Conservation (phyloP, 2,797 vertebrate genomes). For the Amniataba percoides region DNA sequence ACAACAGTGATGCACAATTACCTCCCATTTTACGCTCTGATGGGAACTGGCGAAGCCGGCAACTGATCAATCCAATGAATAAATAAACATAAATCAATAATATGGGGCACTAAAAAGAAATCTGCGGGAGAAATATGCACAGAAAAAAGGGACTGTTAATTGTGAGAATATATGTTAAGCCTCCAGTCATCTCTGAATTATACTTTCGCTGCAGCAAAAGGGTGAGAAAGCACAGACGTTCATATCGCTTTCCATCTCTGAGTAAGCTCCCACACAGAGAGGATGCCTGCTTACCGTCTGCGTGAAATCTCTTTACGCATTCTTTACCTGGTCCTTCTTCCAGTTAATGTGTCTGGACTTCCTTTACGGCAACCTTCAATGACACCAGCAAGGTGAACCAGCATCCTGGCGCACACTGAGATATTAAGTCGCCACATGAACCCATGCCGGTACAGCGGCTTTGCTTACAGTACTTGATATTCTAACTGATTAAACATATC, state of each 20-base stretch:
- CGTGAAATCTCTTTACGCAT: conserved; percentile 58
- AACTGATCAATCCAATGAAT: conserved; percentile 60
- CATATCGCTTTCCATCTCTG: conserved; percentile 54
- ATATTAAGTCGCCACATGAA: neutral
- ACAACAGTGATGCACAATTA: conserved; percentile 62
- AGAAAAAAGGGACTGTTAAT: neutral
- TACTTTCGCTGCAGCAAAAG: conserved; percentile 21
- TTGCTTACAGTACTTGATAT: neutral
- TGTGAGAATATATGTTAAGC: neutral
- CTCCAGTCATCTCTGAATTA: conserved; percentile 23
- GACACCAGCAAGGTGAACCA: conserved; percentile 10
- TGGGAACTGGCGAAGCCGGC: conserved; percentile 43
- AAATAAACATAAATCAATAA: conserved; percentile 49
- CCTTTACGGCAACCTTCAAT: conserved; percentile 20
- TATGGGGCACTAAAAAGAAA: neutral
- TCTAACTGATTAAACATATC: conserved; percentile 11
- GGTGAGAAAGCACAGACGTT: neutral
- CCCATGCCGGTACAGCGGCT: neutral
- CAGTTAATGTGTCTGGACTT: conserved; percentile 41
- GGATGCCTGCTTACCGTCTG: conserved; percentile 56
- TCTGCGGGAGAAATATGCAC: neutral
- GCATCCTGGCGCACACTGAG: conserved; percentile 4
- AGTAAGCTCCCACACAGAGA: conserved; percentile 33
- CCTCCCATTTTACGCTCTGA: conserved; percentile 54
- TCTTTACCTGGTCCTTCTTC: conserved; percentile 49